phyloP scores from a whole-genome alignment of 2,888 invertebrate species.

The Drosophila quasianomalipes region DNA sequence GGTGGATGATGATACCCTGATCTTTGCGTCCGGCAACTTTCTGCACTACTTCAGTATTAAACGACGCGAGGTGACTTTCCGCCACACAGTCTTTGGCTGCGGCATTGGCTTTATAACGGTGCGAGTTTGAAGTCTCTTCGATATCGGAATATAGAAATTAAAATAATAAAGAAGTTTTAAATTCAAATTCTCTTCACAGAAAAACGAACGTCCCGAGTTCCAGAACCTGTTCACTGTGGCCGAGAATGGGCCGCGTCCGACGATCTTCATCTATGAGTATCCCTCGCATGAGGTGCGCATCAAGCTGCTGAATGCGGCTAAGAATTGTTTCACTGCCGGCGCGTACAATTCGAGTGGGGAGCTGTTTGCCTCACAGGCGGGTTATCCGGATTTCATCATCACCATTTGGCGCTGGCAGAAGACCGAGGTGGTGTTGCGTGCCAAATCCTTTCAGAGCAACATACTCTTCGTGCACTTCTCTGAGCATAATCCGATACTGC shows the following conservation, averaged over 20 bases:
- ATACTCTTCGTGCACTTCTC: slow-evolving; percentile 93
- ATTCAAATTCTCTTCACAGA: slow-evolving; percentile 83
- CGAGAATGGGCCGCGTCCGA: slow-evolving; percentile 91
- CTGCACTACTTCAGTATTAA: slow-evolving; percentile 91
- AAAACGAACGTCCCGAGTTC: slow-evolving; percentile 88
- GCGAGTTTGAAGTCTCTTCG: slow-evolving; percentile 64
- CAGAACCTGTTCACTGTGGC: slow-evolving; percentile 92
- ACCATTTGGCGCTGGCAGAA: slow-evolving; percentile 96
- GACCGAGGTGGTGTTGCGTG: slow-evolving; percentile 91
- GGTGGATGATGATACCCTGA: slow-evolving; percentile 90
- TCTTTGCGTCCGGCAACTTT: slow-evolving; percentile 93
- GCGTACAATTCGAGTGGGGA: slow-evolving; percentile 93
- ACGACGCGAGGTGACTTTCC: slow-evolving; percentile 89
- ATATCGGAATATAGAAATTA: neutral
- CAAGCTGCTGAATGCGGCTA: slow-evolving; percentile 92
- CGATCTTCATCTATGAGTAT: slow-evolving; percentile 93
- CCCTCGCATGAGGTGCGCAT: slow-evolving; percentile 91
- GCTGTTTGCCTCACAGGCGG: slow-evolving; percentile 90
- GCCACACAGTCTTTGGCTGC: slow-evolving; percentile 91
- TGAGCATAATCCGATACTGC: slow-evolving; percentile 91
- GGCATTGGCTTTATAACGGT: slow-evolving; percentile 93
- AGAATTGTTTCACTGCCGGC: slow-evolving; percentile 90
- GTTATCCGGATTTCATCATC: slow-evolving; percentile 93
- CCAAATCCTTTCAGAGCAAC: slow-evolving; percentile 93
- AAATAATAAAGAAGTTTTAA: neutral